Evolutionary conservation across 2,888 invertebrate genomes (phyloP).

Genomic region (Acanthacorydalis orientalis): DNA sequence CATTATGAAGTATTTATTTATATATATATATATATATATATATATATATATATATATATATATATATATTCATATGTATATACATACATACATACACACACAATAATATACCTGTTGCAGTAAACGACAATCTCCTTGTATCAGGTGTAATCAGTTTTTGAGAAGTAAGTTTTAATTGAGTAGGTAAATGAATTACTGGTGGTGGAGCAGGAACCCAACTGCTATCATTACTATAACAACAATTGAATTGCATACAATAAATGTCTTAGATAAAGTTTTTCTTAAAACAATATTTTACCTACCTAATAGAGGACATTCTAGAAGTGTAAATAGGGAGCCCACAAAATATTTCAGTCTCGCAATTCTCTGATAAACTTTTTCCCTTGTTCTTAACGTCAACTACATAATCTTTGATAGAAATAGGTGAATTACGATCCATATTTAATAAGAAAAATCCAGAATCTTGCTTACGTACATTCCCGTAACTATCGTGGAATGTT

Average conservation of each 20-base stretch:
- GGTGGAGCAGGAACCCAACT: constrained; percentile 3
- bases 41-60: too few relatives aligned
- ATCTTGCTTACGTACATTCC: constrained; percentile 17
- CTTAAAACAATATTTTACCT: background rate
- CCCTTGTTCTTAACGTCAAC: constrained; percentile 5
- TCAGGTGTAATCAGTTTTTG: background rate
- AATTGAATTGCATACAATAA: too few relatives aligned
- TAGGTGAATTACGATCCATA: constrained; percentile 22
- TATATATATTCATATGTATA: too few relatives aligned
- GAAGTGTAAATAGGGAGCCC: constrained; percentile 1
- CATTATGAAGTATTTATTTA: too few relatives aligned
- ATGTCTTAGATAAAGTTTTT: too few relatives aligned
- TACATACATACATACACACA: background rate
- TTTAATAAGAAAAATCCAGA: constrained; percentile 21
- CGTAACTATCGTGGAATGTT: constrained; percentile 16
- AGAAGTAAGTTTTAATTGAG: background rate
- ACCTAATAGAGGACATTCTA: background rate
- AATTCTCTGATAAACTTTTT: background rate
- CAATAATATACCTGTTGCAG: background rate
- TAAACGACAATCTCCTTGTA: background rate
- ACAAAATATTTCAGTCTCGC: background rate
- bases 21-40: too few relatives aligned
- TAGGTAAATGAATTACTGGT: background rate
- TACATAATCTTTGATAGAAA: constrained; percentile 15
- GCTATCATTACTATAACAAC: background rate